A percentile compares a stretch with the other conserved stretches of the same genome.
Evolutionary conservation across 2,888 invertebrate species (phyloP).

Genomic region (Branchipolynoe longqiensis): DNA sequence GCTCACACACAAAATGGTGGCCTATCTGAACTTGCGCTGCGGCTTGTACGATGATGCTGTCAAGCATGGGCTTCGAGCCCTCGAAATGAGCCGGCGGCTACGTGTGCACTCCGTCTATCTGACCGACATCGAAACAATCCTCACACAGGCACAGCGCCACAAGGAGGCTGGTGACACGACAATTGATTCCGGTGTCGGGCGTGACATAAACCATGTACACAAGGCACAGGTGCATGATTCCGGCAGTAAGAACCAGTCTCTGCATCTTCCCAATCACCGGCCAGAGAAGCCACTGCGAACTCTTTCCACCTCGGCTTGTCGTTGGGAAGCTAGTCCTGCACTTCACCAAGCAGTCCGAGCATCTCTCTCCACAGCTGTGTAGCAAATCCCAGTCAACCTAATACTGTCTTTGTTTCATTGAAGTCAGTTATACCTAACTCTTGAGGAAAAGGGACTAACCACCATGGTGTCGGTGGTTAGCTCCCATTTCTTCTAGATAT

Average conservation of each 20-base stretch:
- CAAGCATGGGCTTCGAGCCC: slow-evolving; percentile 63
- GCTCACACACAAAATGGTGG: slow-evolving; percentile 64
- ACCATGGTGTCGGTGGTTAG: too few relatives aligned
- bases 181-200: too few relatives aligned
- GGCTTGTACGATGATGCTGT: slow-evolving; percentile 65
- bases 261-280: slow-evolving; percentile 24
- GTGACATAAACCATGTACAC: slow-evolving; percentile 5
- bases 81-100: slow-evolving; percentile 63
- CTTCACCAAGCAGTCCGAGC: slow-evolving; percentile 7
- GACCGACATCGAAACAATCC: slow-evolving; percentile 63
- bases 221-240: slow-evolving; percentile 27
- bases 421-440: too few relatives aligned
- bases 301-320: slow-evolving; percentile 5
- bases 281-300: slow-evolving; percentile 43
- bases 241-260: not conserved
- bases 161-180: slow-evolving; percentile 3
- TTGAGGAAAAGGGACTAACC: too few relatives aligned
- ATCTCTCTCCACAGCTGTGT: slow-evolving; percentile 38
- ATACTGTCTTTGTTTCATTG: too few relatives aligned
- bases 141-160: slow-evolving; percentile 61
- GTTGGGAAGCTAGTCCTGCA: not conserved
- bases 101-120: slow-evolving; percentile 46
- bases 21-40: slow-evolving; percentile 66
- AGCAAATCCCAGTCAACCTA: not conserved
- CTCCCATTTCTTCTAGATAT: too few relatives aligned